Evolutionary conservation across 2,888 invertebrate species (phyloP).

Genomic region (Tenthredo notha): DNA sequence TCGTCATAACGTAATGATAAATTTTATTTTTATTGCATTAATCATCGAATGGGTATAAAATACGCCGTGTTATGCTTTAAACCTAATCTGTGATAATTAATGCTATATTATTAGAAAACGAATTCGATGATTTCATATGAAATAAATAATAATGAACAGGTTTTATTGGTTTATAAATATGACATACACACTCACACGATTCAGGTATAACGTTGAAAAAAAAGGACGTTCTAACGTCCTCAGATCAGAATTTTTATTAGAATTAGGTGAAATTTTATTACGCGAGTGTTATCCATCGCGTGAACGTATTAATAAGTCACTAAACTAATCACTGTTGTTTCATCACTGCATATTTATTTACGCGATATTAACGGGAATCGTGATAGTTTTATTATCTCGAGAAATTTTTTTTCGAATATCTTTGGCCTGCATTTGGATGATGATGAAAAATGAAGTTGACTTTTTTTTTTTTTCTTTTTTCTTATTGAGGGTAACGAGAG

Average conservation of each 20-base stretch:
- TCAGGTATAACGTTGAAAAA: neutral
- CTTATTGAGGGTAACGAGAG: neutral
- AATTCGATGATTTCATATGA: too few species aligned
- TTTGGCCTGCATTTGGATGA: neutral
- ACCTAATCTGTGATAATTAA: too few species aligned
- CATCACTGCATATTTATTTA: neutral
- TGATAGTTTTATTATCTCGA: neutral
- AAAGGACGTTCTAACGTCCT: neutral
- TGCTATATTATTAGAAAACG: too few species aligned
- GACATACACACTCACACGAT: conserved; percentile 9
- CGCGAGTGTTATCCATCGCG: conserved; percentile 33
- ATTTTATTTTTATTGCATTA: neutral
- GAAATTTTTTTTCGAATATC: neutral
- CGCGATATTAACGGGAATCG: neutral
- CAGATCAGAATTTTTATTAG: neutral
- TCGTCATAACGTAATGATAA: neutral
- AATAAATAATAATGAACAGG: too few species aligned
- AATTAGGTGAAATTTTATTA: neutral
- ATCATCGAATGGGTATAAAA: too few species aligned
- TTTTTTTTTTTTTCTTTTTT: too few species aligned
- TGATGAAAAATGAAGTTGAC: neutral
- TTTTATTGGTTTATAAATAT: neutral
- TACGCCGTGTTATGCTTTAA: too few species aligned
- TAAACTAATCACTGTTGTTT: conserved; percentile 5
- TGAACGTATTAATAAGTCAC: conserved; percentile 10